phyloP scores from a whole-genome alignment of 2,797 vertebrate genomes.

The Eulemur mongoz region DNA sequence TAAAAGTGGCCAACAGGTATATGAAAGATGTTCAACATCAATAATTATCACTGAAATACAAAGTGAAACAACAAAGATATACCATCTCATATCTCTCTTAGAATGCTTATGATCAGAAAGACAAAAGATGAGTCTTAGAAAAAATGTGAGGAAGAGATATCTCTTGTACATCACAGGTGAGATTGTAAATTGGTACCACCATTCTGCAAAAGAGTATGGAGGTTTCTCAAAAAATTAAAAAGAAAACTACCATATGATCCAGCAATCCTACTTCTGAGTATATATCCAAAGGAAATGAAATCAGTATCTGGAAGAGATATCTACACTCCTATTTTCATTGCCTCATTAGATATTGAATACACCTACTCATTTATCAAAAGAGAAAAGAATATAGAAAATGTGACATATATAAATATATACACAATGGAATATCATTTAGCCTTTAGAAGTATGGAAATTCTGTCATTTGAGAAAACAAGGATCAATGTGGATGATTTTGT shows the following conservation, averaged over 20 bases:
- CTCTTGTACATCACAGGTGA: neutral
- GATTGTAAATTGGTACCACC: neutral
- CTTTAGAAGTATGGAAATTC: neutral
- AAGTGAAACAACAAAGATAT: neutral
- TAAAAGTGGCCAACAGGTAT: neutral
- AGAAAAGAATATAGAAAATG: neutral
- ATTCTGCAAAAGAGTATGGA: neutral
- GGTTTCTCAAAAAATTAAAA: neutral
- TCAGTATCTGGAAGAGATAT: neutral
- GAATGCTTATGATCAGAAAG: neutral
- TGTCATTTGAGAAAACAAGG: neutral
- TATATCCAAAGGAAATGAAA: neutral
- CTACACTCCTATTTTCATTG: neutral
- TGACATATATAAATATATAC: neutral
- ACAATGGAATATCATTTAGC: neutral
- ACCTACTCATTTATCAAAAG: neutral
- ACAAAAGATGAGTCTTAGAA: neutral
- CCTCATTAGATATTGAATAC: neutral
- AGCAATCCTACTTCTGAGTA: neutral
- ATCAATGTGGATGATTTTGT: neutral
- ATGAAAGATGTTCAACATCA: neutral
- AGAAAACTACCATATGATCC: neutral
- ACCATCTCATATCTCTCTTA: neutral
- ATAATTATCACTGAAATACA: neutral
- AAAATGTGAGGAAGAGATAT: neutral